These are phyloP conservation scores for Oreochromis niloticus DNA, from an alignment of 2,113 vertebrate species.

Conservation along the genomic window DNA sequence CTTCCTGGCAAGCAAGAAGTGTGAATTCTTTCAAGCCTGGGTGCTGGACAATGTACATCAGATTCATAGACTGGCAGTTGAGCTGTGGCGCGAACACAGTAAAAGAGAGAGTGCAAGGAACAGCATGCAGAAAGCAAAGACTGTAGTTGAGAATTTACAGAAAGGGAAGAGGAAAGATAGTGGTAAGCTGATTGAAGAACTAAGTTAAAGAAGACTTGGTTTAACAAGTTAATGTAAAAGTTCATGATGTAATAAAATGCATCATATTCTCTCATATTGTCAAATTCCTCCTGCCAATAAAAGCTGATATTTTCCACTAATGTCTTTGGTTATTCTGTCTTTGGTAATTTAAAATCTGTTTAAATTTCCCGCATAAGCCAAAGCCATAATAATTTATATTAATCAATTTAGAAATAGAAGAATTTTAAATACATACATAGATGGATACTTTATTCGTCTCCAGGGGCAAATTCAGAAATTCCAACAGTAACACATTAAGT, in stretches of 20 bases:
- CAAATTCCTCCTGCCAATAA: neutral
- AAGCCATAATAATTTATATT: neutral
- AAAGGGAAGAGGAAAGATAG: conserved; percentile 59
- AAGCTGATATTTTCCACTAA: neutral
- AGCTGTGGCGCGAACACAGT: conserved; percentile 66
- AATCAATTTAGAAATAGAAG: neutral
- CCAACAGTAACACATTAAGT: neutral
- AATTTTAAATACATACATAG: accelerated
- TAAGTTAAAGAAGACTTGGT: conserved; percentile 35
- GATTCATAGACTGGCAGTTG: conserved; percentile 59
- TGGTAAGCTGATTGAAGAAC: conserved; percentile 74
- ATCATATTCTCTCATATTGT: neutral
- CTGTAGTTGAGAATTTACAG: conserved; percentile 63
- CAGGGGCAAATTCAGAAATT: neutral
- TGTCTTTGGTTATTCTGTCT: neutral
- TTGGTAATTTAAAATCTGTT: neutral
- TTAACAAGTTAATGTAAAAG: neutral
- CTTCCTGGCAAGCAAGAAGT: conserved; percentile 80
- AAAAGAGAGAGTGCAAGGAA: conserved; percentile 40
- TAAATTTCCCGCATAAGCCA: neutral
- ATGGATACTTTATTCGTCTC: neutral
- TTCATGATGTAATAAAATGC: neutral
- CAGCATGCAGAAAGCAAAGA: conserved; percentile 66
- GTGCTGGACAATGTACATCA: conserved; percentile 61
- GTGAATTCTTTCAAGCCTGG: conserved; percentile 83